Base-by-base conservation (phyloP, 2,797 vertebrate species). In the Sebastes cheni region DNA sequence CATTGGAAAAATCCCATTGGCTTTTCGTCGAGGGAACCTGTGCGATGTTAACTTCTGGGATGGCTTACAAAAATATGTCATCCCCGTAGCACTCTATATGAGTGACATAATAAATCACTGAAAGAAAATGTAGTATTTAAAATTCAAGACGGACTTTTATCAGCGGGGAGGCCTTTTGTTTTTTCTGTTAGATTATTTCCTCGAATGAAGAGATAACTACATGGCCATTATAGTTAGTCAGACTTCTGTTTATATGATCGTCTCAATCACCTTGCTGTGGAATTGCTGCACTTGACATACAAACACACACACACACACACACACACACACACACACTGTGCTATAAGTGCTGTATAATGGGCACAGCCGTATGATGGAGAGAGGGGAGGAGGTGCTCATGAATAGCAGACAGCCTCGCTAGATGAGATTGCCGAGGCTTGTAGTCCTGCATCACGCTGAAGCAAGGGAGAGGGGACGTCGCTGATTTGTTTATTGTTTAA, bases 311-410 rank as follows among this genome's bases (percentile, higher is more conserved):
- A 52, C 60, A 62, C 34, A 42, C 58, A 29, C 59, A 65, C 72
- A 76, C 29, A 64, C 61, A 16, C 61, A 64, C 64, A 46, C 55
- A 30, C 60, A 66, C 72, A 68, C 36, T 6, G 52, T 29, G 77
- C 69, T 80, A 20, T 90, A 91, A 86, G 90, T 91, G 85, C 75
- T 83, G 86, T 90, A 86, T 89, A 91, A 91, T 92, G 83, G 72
- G 75, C 62, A 67, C 64, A 8, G 82, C 75, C 23, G 39, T 79
- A 22, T 88, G 91, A 91, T 91, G 82, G 82, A 87, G 86, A 83
- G 77, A 75, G 78, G 75, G 85, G 85, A 89, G 86, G 86, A 81
- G 87, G 83, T 59, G 83, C 85, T 89, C 86, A 80, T 89, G 87
- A 92, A 91, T 87, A 89, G 80, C 83, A 84, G 81, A 81, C 89